A percentile compares a stretch with the other conserved stretches of the same genome.
phyloP scores from a whole-genome alignment of 2,113 vertebrate genomes.

The Variabilichromis moorii region DNA sequence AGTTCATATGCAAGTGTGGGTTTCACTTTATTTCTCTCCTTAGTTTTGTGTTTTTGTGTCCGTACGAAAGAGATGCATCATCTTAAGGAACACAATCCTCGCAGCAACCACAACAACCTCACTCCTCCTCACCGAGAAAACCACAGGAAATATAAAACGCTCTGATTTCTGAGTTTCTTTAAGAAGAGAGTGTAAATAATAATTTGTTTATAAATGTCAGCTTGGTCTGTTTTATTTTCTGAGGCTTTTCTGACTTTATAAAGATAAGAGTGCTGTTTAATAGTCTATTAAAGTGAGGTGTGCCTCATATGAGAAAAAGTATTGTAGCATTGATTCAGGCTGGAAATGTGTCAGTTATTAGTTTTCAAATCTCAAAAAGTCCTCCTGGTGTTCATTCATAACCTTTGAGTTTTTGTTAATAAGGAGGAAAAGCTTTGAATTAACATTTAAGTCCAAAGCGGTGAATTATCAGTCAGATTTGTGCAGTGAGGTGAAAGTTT shows the following conservation, averaged over 20 bases:
- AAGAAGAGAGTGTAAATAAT: constrained; percentile 19
- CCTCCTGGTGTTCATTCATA: background rate
- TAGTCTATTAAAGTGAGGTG: background rate
- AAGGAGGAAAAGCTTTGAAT: background rate
- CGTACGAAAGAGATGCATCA: background rate
- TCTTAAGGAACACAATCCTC: background rate
- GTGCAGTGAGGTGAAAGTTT: background rate
- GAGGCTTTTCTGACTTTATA: background rate
- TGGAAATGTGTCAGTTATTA: background rate
- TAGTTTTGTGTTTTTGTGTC: background rate
- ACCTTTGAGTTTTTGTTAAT: background rate
- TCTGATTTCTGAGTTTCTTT: background rate
- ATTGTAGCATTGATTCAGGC: background rate
- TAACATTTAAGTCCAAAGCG: background rate
- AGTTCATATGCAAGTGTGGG: background rate
- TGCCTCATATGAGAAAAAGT: background rate
- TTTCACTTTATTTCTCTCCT: background rate
- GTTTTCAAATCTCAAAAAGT: background rate
- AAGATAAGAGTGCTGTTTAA: background rate
- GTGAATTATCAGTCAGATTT: background rate
- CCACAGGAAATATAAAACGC: background rate
- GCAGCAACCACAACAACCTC: constrained; percentile 39
- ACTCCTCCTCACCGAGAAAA: background rate
- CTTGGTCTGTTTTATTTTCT: background rate
- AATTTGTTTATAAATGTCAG: background rate